phyloP scores from a whole-genome alignment of 2,113 vertebrate species.

The Orycteropus afer region DNA sequence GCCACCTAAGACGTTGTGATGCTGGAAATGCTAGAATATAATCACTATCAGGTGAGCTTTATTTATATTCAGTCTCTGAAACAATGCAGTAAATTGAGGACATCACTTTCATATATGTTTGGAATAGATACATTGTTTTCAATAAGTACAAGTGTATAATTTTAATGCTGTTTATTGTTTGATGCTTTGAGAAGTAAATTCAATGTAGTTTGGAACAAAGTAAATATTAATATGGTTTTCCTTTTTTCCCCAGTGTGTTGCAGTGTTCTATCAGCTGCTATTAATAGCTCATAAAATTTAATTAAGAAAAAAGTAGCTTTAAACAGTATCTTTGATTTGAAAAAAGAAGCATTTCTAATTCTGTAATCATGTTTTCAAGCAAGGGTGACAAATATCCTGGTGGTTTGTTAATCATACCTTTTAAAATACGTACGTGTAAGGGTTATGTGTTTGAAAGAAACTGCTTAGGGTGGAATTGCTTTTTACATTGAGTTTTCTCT shows the following conservation, averaged over 20 bases:
- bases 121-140: not conserved
- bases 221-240: conserved; percentile 34
- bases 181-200: conserved; percentile 8
- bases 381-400: not conserved
- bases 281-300: conserved; percentile 13
- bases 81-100: not conserved
- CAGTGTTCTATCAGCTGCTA: not conserved
- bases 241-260: not conserved
- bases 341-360: not conserved
- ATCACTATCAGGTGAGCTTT: conserved; percentile 95
- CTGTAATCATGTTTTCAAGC: conserved; percentile 32
- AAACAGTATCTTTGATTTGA: not conserved
- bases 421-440: not conserved
- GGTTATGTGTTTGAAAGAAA: conserved; percentile 30
- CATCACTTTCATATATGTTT: not conserved
- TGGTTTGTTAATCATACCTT: not conserved
- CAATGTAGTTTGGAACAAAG: conserved; percentile 15
- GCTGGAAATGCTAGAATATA: conserved; percentile 99
- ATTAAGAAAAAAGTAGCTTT: conserved; percentile 13
- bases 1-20: conserved; percentile 83
- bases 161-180: conserved; percentile 43
- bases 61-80: conserved; percentile 34
- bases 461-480: not conserved
- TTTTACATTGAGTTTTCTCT: conserved; percentile 34
- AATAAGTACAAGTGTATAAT: not conserved